Percentiles rank a stretch among this genome's conserved stretches.
These are phyloP conservation scores for Rallus limicola DNA, from an alignment of 2,113 vertebrate genomes.

Conservation along the genomic window DNA sequence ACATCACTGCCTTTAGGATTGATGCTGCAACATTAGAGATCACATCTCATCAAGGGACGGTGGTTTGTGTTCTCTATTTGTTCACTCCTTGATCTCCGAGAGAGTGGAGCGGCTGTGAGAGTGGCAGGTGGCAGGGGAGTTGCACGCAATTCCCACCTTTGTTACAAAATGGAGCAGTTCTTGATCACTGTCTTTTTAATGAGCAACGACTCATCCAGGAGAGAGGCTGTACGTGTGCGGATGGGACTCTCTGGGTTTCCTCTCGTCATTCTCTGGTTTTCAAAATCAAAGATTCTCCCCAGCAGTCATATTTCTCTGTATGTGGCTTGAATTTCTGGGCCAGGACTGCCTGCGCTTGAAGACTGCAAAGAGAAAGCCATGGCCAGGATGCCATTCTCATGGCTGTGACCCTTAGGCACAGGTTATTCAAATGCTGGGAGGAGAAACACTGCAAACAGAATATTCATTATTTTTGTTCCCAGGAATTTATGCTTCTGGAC, in stretches of 20 bases:
- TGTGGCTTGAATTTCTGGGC: neutral
- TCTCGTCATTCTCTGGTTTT: neutral
- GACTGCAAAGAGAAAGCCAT: neutral
- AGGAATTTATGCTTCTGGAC: slow-evolving; percentile 3
- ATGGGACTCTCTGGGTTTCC: neutral
- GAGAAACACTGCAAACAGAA: neutral
- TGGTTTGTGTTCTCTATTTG: neutral
- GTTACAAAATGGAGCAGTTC: neutral
- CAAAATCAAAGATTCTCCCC: neutral
- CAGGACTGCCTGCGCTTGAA: neutral
- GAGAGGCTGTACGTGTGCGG: neutral
- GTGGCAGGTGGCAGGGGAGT: slow-evolving; percentile 15
- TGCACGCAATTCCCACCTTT: neutral
- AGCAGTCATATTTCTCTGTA: neutral
- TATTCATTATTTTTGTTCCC: neutral
- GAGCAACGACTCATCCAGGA: neutral
- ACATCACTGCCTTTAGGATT: neutral
- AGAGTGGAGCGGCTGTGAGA: neutral
- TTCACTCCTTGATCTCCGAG: neutral
- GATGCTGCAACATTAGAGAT: neutral
- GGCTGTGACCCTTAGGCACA: neutral
- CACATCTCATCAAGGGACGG: neutral
- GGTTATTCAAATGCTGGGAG: neutral
- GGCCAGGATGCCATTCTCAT: neutral
- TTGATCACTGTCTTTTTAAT: neutral